Evolutionary conservation across 92 coral and sea anemone genomes (phyloP).

Genomic region (Heliopora coerulea): DNA sequence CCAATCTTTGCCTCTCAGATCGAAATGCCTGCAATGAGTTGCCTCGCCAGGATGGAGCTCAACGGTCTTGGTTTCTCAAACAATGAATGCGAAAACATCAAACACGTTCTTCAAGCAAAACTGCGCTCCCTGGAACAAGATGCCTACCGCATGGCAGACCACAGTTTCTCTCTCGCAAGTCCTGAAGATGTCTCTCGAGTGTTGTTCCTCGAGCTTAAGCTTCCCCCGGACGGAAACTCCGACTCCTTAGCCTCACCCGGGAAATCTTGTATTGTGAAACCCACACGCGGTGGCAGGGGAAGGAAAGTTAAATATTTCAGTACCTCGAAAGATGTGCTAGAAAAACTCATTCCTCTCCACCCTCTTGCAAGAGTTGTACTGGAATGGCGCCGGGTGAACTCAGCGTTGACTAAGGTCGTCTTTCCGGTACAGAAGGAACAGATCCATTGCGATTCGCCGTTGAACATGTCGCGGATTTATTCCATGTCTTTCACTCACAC

Average conservation of each 20-base stretch:
- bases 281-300: constrained; percentile 50
- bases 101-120: constrained; percentile 82
- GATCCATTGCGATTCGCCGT: constrained; percentile 45
- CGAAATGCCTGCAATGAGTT: constrained; percentile 80
- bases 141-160: constrained; percentile 86
- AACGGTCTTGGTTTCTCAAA: constrained; percentile 97
- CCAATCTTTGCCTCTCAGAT: constrained; percentile 48
- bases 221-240: constrained; percentile 80
- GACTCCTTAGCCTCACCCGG: constrained; percentile 57
- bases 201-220: constrained; percentile 80
- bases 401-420: constrained; percentile 89
- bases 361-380: constrained; percentile 80
- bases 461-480: constrained; percentile 79
- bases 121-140: constrained; percentile 83
- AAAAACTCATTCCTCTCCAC: constrained; percentile 73
- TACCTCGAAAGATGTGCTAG: constrained; percentile 89
- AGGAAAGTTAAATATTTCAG: constrained; percentile 71
- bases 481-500: constrained; percentile 82
- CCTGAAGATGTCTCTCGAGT: constrained; percentile 57
- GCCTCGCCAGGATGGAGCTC: constrained; percentile 93
- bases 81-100: constrained; percentile 77
- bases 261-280: not conserved
- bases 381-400: constrained; percentile 95
- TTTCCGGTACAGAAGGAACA: constrained; percentile 89
- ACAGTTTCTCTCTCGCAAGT: constrained; percentile 79